Evolutionary conservation across 2,113 vertebrate species (phyloP).

Genomic region (Dromiciops gliroides): DNA sequence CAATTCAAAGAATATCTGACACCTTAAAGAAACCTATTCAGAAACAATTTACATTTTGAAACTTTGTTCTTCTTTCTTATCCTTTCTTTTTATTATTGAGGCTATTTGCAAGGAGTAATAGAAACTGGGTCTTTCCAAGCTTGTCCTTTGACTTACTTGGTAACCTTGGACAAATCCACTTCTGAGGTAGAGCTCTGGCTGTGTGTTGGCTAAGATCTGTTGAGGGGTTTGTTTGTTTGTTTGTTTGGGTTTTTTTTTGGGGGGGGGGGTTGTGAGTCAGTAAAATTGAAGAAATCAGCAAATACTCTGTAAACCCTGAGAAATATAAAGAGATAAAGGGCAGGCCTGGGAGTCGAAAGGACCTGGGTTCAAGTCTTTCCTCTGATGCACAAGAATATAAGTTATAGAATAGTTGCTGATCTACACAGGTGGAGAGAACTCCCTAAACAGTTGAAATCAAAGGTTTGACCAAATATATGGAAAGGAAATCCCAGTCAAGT

Average conservation of each 20-base stretch:
- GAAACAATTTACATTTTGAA: background rate
- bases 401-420: background rate
- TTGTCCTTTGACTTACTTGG: background rate
- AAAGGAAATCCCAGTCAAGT: background rate
- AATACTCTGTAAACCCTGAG: background rate
- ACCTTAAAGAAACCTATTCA: background rate
- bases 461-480: background rate
- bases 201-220: background rate
- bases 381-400: background rate
- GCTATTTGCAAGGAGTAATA: background rate
- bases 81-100: constrained; percentile 18
- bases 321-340: background rate
- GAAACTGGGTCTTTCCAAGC: background rate
- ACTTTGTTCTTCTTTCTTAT: background rate
- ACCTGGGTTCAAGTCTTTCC: background rate
- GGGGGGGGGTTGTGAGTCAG: background rate
- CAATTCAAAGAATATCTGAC: constrained; percentile 15
- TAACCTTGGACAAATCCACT: background rate
- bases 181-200: background rate
- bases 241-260: too few relatives aligned
- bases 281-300: background rate
- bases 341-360: background rate
- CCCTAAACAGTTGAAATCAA: background rate
- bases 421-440: background rate
- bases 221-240: too few relatives aligned